phyloP scores from a whole-genome alignment of 2,113 vertebrate species.

The Myodes glareolus region DNA sequence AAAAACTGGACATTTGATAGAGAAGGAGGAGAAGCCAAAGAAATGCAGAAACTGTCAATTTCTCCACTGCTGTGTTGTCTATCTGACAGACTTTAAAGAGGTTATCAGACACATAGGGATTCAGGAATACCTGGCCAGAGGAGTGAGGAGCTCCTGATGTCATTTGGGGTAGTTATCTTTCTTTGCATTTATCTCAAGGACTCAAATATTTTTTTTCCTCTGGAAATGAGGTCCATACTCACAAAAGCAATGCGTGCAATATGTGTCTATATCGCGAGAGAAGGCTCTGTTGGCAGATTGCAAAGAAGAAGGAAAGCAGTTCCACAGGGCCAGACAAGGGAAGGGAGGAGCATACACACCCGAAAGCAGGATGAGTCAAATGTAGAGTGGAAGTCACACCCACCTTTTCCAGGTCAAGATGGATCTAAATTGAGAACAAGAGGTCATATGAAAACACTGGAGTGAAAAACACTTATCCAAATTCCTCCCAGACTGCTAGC shows the following conservation, averaged over 20 bases:
- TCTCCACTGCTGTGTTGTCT: slow-evolving; percentile 52
- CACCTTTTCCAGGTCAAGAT: slow-evolving; percentile 85
- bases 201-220: slow-evolving; percentile 43
- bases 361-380: slow-evolving; percentile 59
- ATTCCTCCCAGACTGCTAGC: slow-evolving; percentile 80
- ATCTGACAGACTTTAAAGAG: background rate
- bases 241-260: background rate
- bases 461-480: slow-evolving; percentile 83
- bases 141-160: background rate
- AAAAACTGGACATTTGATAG: slow-evolving; percentile 80
- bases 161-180: slow-evolving; percentile 14
- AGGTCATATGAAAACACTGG: slow-evolving; percentile 85
- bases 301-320: background rate
- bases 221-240: background rate
- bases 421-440: slow-evolving; percentile 82
- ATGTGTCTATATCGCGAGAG: background rate
- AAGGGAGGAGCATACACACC: background rate
- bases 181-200: slow-evolving; percentile 29
- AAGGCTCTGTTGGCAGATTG: background rate
- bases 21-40: background rate
- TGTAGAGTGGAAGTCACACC: slow-evolving; percentile 65
- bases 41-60: slow-evolving; percentile 52
- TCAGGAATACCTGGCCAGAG: slow-evolving; percentile 33
- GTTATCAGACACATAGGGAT: background rate
- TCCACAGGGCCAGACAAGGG: background rate